phyloP scores from a whole-genome alignment of 2,888 invertebrate genomes.

The Lottia scabra region DNA sequence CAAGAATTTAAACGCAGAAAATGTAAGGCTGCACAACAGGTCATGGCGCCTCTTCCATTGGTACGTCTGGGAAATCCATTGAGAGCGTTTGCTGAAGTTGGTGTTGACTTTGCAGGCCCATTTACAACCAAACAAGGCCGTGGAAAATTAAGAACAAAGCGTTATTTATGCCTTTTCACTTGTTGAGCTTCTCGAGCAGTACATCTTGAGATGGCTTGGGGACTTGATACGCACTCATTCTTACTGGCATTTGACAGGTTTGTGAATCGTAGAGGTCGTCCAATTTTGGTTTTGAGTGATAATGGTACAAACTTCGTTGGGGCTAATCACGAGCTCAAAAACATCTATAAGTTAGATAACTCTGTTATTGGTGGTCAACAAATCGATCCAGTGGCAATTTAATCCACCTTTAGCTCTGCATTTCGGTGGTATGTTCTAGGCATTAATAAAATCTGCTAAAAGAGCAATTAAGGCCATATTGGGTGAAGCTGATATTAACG shows the following conservation, averaged over 20 bases:
- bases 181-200: constrained; percentile 24
- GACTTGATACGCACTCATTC: constrained; percentile 11
- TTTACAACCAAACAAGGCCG: constrained; percentile 23
- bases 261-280: constrained; percentile 15
- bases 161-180: constrained; percentile 29
- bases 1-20: not conserved
- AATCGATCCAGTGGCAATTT: constrained; percentile 28
- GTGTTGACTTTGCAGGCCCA: constrained; percentile 26
- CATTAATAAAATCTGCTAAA: constrained; percentile 34
- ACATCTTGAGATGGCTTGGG: constrained; percentile 6
- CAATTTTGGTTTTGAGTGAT: constrained; percentile 16
- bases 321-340: constrained; percentile 13
- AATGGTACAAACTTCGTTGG: constrained; percentile 18
- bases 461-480: constrained; percentile 32
- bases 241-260: constrained; percentile 18
- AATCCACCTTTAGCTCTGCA: constrained; percentile 37
- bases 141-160: constrained; percentile 19
- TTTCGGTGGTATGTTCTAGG: constrained; percentile 32
- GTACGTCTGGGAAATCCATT: not conserved
- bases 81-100: not conserved
- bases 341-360: constrained; percentile 16
- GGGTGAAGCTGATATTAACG: constrained; percentile 28
- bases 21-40: not conserved
- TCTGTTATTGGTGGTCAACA: constrained; percentile 18
- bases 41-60: not conserved